A percentile compares a stretch with the other conserved stretches of the same genome.
Conservation (phyloP, 2,888 invertebrate species). For the Urechis unicinctus region DNA sequence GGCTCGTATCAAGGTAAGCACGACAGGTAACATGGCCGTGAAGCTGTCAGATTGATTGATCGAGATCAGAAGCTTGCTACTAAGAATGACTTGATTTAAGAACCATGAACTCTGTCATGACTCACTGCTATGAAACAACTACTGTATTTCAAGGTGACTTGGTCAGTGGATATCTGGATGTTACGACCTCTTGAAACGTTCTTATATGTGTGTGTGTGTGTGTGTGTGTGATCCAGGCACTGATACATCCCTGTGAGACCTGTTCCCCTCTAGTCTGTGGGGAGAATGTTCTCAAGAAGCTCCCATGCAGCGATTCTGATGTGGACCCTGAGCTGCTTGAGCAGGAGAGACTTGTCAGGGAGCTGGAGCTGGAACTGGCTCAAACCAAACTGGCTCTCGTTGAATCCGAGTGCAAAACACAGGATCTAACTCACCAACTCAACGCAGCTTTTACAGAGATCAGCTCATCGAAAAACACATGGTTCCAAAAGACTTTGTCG, state of each 20-base stretch:
- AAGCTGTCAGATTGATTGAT: no score
- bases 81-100: no score
- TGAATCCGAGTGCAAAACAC: slow-evolving; percentile 92
- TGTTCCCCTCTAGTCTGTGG: neutral
- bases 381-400: slow-evolving; percentile 95
- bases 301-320: slow-evolving; percentile 26
- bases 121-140: no score
- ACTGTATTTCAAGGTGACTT: no score
- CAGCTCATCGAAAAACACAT: slow-evolving; percentile 66
- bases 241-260: slow-evolving; percentile 9
- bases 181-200: no score
- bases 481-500: slow-evolving; percentile 86
- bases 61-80: no score
- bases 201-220: no score
- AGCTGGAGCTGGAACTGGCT: slow-evolving; percentile 89
- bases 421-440: slow-evolving; percentile 82
- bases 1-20: slow-evolving; percentile 60
- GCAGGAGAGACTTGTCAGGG: slow-evolving; percentile 54
- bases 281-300: neutral
- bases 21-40: no score
- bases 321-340: slow-evolving; percentile 36
- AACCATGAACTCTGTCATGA: no score
- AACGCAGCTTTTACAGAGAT: slow-evolving; percentile 74
- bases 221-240: slow-evolving; percentile 7
- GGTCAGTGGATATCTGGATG: no score